Base-by-base conservation (phyloP, 2,888 invertebrate species). In the Heliconius erato region DNA sequence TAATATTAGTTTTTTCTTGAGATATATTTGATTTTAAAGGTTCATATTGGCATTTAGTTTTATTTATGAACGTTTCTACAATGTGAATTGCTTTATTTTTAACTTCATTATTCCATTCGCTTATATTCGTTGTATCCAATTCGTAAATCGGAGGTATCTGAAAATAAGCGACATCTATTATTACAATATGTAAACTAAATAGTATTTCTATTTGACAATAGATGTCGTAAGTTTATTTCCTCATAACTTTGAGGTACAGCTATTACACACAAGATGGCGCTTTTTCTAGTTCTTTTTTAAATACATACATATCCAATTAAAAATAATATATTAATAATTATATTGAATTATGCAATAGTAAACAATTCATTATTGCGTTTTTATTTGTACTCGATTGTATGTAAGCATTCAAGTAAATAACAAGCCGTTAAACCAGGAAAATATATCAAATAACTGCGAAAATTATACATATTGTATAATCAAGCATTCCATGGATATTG, bases 101-200 rank as follows among this genome's bases (percentile, higher is more conserved):
- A 1, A 99, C 98, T 71, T 96, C 92, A 84, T 96, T 95, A n/a
- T 97, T 93, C 99, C 99, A 99, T 89, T 96, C 90, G 1, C 94
- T 91, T 28, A 98, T 92, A 91, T 98, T 96, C 2, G 98, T 98
- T 1, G 98, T 97, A 91, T 99, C 98, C 85, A 99, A 92, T 83
- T 97, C 96, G 90, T 98, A 99, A 69, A 99, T 96, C 32, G 97
- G 97, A 40, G 99, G 98, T n/a, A 98, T 96, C 97, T 98, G 93
- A 85, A 96, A 92, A 59, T 67, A 72, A 85, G 84, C 78, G 87
- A 86, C 86, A 86, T 87, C 87, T 88, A 80, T 85, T 88, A 78
- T 74, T 54, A n/a, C 3, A 7, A 49, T 32, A 71, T n/a, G 67
- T 63, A 49, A 44, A 28, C 12, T 35, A 1, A 54, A 28, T 32